Base-by-base conservation (phyloP, 2,888 invertebrate genomes). In the Amphipoea oculea region DNA sequence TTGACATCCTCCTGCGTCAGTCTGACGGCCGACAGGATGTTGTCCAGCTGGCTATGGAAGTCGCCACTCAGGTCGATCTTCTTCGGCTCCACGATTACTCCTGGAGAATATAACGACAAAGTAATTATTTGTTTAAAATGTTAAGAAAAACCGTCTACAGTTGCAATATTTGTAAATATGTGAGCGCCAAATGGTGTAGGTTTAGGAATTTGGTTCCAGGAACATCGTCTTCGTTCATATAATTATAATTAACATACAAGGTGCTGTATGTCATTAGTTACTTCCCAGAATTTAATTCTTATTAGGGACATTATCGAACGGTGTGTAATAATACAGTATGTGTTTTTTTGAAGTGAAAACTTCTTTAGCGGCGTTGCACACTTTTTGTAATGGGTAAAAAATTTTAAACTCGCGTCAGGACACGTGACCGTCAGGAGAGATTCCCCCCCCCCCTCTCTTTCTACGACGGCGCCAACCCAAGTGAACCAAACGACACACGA, bases 1-100 rank as follows among this genome's bases (percentile, higher is more conserved):
- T 86, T 79, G 14, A 95, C 94, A 76, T 95, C 92, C 76, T 94
- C 92, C 79, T 93, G 93, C 14, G 94, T 93, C 70, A 96, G 94
- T 4, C 97, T 94, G 70, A 97, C 93, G 11, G 91, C 90, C 0
- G 89, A 82, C 85, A 96, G 88, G 36, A 97, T 85, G 71, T 83
- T 89, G 78, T 92, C 90, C 83, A 97, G 81, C 92, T 97, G 97
- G 36, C 92, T 79, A 68, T 94, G 89, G 91, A 97, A 97, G 82
- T 93, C 92, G 0, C 96, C 96, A 0, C 90, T 76, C 73, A 96
- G 86, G 23, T 93, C 91, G 14, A 96, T 90, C 36, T 90, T 78
- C 5, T 84, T 76, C 1, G 96, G 96, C 9, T 93, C 90, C 40
- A 94, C 85, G 68, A 94, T 92, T 4, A 83, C 76, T 45, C 88